These are phyloP conservation scores for Propithecus deckenii DNA, from an alignment of 2,797 vertebrate species.

Conservation along the genomic window DNA sequence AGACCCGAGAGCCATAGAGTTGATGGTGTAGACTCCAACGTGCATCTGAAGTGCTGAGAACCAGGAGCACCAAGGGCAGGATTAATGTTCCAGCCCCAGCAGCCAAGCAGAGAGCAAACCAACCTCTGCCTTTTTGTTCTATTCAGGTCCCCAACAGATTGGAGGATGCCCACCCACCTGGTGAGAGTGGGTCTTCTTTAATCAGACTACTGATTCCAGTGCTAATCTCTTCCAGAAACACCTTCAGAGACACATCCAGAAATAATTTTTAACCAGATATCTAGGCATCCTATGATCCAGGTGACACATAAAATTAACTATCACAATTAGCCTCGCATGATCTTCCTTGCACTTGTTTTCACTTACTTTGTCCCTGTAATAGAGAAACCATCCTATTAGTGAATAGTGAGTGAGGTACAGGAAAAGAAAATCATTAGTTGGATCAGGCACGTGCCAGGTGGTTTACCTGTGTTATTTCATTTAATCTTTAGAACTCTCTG, in stretches of 20 bases:
- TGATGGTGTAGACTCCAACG: neutral
- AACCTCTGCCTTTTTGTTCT: neutral
- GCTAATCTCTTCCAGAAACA: neutral
- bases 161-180: neutral
- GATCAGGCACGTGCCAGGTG: too few species aligned
- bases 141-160: neutral
- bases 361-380: neutral
- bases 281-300: neutral
- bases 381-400: neutral
- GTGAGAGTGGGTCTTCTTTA: too few species aligned
- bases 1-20: too few species aligned
- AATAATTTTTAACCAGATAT: neutral
- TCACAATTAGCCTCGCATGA: neutral
- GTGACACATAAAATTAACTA: neutral
- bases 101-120: neutral
- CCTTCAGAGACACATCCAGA: neutral
- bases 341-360: neutral
- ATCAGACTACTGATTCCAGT: neutral
- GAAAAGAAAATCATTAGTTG: neutral
- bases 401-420: neutral
- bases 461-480: neutral
- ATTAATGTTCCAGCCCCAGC: neutral
- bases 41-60: neutral
- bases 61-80: neutral
- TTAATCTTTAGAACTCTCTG: neutral